These are phyloP conservation scores for Bursaphelenchus mucronatus DNA, from an alignment of 1,140 invertebrate species.

Conservation along the genomic window DNA sequence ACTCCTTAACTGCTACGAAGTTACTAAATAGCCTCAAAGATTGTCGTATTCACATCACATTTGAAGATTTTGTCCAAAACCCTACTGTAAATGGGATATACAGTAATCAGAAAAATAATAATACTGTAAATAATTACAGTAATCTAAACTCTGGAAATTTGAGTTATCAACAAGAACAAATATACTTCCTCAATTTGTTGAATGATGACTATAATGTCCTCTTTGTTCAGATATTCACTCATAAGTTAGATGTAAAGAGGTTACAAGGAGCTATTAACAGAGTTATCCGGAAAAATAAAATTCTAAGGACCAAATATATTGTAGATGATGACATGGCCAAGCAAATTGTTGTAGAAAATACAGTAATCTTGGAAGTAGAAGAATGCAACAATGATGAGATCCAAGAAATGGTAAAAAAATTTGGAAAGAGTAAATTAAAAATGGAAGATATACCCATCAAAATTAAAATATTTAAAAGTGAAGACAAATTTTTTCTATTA, in stretches of 20 bases:
- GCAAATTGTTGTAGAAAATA: constrained; percentile 8
- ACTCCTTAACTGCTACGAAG: constrained; percentile 26
- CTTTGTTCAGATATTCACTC: constrained; percentile 7
- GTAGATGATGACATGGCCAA: not conserved
- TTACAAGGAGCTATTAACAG: constrained; percentile 1
- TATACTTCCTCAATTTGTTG: constrained; percentile 13
- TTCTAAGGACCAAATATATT: not conserved
- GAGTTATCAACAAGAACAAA: constrained; percentile 27
- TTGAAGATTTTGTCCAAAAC: constrained; percentile 8
- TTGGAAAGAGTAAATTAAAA: not conserved
- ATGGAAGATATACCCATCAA: not conserved
- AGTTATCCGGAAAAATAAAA: not conserved
- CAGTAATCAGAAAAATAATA: not conserved
- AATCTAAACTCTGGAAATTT: not conserved
- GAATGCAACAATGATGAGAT: not conserved
- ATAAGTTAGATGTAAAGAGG: not conserved
- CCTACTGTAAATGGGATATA: constrained; percentile 14
- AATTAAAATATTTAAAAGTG: not conserved
- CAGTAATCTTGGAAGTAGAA: not conserved
- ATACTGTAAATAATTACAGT: not conserved
- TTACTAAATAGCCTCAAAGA: constrained; percentile 12
- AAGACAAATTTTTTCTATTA: not conserved
- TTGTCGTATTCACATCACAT: not conserved
- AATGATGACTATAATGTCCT: constrained; percentile 8
- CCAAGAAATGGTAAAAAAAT: constrained; percentile 5